Base-by-base conservation (phyloP, 1,140 invertebrate genomes). In the Lycorma delicatula region DNA sequence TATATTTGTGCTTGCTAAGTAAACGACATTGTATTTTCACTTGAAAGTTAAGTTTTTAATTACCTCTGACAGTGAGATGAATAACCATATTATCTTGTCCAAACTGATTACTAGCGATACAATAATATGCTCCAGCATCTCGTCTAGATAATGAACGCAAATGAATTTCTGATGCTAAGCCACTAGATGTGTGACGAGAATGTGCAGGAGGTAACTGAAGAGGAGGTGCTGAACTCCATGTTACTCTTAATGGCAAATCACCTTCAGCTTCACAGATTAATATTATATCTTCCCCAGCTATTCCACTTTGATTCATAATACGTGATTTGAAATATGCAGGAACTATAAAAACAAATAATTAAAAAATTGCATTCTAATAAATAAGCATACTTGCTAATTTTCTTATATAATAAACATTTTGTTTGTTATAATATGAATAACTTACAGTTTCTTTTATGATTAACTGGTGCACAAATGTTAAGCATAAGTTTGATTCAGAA, bases 101-200 rank as follows among this genome's bases (percentile, higher is more conserved):
- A 66, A 85, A 90, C 0, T 81, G 80, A 71, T 96, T 95, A 61
- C 85, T 82, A 0, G 89, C 89, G 0, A 81, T 79, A 70, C 92
- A 96, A 11, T 84, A 81, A 71, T 93, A 94, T n/a, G 85, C 80
- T 1, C 87, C 89, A 0, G 89, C 89, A 72, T 94, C 91, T 52
- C 80, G 77, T 13, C 85, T 75, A 1, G 62, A 54, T 6, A 70
- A 51, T 3, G 54, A 47, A 22, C 57, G 55, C 11, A 71, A 52
- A 48, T 65, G 62, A 3, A 71, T 53, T 50, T 71, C 65, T 3
- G 69, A 68, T n/a, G 59, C 63, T 4, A 68, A 22, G 6, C 69
- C 68, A 22, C 41, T 60, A 4, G 60, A 59, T 9, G 67, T 68
- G 28, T 63, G 59, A 31, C 61, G 59, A 5, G 49, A 60, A 20